Percentiles rank a stretch among this genome's conserved stretches.
Evolutionary conservation across 2,888 invertebrate genomes (phyloP).

Genomic region (Orthosia gothica): DNA sequence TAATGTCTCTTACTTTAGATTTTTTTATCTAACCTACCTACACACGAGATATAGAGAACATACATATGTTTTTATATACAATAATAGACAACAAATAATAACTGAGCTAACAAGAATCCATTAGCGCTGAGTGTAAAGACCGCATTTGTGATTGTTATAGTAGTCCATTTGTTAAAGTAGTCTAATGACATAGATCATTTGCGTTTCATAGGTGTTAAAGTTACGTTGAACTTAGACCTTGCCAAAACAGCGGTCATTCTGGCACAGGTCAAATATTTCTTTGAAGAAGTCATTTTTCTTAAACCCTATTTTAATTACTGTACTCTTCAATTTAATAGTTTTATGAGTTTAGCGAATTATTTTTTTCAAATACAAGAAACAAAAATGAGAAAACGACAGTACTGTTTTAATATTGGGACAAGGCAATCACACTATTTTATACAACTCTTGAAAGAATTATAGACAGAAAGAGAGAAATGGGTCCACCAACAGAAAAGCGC

Average conservation of each 20-base stretch:
- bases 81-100: not conserved
- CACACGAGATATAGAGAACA: no score
- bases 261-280: not conserved
- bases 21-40: no score
- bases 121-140: slow-evolving; percentile 29
- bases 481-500: not conserved
- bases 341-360: not conserved
- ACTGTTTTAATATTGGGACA: not conserved
- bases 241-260: not conserved
- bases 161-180: slow-evolving; percentile 31
- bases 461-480: not conserved
- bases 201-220: slow-evolving; percentile 4
- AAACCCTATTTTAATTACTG: no score
- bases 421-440: not conserved
- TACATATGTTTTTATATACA: no score
- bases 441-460: not conserved
- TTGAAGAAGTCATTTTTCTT: not conserved
- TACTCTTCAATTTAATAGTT: no score
- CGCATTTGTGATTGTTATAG: slow-evolving; percentile 32
- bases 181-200: slow-evolving; percentile 47
- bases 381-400: not conserved
- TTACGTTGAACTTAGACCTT: slow-evolving; percentile 40
- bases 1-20: no score
- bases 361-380: not conserved
- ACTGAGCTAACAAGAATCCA: not conserved